Base-by-base conservation (phyloP, 2,113 vertebrate genomes). In the Brachyhypopomus occidentalis region DNA sequence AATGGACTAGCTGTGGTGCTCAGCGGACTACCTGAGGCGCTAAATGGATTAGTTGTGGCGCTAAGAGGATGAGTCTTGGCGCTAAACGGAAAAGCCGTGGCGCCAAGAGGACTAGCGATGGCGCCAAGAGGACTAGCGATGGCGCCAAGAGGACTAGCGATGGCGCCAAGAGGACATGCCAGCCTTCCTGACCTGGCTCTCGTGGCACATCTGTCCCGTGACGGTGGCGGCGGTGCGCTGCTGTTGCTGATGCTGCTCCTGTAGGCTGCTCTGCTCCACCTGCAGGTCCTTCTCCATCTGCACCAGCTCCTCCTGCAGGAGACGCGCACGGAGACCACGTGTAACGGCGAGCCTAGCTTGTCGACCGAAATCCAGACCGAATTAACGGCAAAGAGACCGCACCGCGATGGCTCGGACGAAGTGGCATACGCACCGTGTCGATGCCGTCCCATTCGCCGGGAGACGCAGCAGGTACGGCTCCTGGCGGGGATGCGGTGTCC, bases 201-300 rank as follows among this genome's bases (percentile, higher is more conserved):
- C 98, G 81, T 96, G 89, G 84, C 92, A 96, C 98, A 99, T 99
- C 93, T 99, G 98, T 36, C 96, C 97, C 0, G 97, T 98, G 75
- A 99, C 96, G 0, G 96, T 96, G 85, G 94, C 92, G 0, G 97
- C 96, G 30, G 94, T 88, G 55, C 97, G 93, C 77, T 99, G 96
- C 79, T 98, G 96, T 82, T 98, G 95, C 89, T 97, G 94, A 8
- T 95, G 95, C 84, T 96, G 95, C 79, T 94, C 90, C 22, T 87
- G 93, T 89, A 99, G 92, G 0, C 56, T 88, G 86, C 84, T 91
- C 91, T 99, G 95, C 74, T 99, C 92, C 22, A 84, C 86, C 89
- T 94, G 92, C 38, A 99, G 93, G 56, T 90, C 88, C 58, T 87
- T 95, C 89, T 99, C 96, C 85, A 99, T 78, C 45, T 88, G 88